Conservation (phyloP, 2,113 vertebrate genomes). For the Colaptes auratus region DNA sequence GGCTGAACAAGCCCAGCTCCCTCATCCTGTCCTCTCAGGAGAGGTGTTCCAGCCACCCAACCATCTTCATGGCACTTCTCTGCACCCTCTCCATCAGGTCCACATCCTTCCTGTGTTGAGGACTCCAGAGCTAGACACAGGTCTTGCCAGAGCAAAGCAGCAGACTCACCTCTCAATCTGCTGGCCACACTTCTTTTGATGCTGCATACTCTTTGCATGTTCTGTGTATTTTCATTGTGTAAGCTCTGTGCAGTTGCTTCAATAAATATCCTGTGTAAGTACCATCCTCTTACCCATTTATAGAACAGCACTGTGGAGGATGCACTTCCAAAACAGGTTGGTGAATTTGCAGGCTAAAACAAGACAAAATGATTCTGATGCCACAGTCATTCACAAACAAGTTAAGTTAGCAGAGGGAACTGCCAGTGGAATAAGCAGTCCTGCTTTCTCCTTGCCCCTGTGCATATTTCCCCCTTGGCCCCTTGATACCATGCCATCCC, state of each 20-base stretch:
- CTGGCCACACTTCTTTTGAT: too few relatives aligned
- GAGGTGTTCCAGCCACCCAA: too few relatives aligned
- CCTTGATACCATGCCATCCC: not conserved
- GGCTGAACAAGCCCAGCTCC: too few relatives aligned
- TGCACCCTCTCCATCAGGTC: too few relatives aligned
- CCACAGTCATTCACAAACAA: not conserved
- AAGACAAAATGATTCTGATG: not conserved
- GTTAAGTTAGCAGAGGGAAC: not conserved
- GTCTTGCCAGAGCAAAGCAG: too few relatives aligned
- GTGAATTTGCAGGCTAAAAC: not conserved
- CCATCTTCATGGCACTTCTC: too few relatives aligned
- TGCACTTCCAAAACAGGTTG: not conserved
- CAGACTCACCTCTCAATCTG: too few relatives aligned
- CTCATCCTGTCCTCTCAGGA: too few relatives aligned
- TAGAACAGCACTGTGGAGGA: not conserved
- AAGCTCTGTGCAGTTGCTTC: not conserved
- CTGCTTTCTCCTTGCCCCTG: not conserved
- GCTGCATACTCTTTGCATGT: not conserved
- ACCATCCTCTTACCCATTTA: not conserved
- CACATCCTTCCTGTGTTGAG: too few relatives aligned
- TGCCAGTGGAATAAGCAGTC: not conserved
- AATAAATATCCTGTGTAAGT: not conserved
- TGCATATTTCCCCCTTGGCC: fast-evolving
- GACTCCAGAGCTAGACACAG: too few relatives aligned
- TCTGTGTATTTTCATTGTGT: not conserved